Conservation (phyloP, 2,113 vertebrate genomes). For the Sphaerodactylus townsendi region DNA sequence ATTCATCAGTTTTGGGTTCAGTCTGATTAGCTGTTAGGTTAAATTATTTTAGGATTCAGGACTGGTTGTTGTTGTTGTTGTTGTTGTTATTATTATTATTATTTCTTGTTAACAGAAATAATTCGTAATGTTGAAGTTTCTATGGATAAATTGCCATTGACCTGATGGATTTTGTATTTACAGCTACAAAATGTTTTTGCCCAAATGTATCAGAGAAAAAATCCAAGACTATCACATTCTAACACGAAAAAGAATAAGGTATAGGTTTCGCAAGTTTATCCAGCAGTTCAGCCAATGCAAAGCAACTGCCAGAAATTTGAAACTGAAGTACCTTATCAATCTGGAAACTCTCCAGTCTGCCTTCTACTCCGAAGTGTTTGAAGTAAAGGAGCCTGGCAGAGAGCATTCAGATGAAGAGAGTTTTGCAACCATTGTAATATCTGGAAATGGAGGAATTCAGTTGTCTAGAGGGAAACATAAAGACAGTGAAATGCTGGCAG, state of each 20-base stretch:
- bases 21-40: not conserved
- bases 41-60: not conserved
- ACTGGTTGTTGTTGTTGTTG: not conserved
- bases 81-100: not conserved
- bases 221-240: conserved; percentile 95
- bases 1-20: not conserved
- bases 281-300: conserved; percentile 92
- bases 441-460: conserved; percentile 91
- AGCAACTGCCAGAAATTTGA: conserved; percentile 88
- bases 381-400: conserved; percentile 84
- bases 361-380: conserved; percentile 90
- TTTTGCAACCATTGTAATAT: conserved; percentile 88
- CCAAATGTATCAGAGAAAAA: conserved; percentile 83
- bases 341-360: conserved; percentile 90
- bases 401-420: conserved; percentile 75
- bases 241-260: conserved; percentile 94
- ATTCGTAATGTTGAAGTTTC: not conserved
- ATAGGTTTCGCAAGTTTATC: conserved; percentile 93
- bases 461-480: conserved; percentile 81
- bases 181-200: conserved; percentile 96
- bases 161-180: conserved; percentile 41
- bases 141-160: not conserved
- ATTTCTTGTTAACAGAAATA: not conserved
- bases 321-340: conserved; percentile 96
- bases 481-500: conserved; percentile 73